Evolutionary conservation across 2,797 vertebrate genomes (phyloP).

Genomic region (Anabas testudineus): DNA sequence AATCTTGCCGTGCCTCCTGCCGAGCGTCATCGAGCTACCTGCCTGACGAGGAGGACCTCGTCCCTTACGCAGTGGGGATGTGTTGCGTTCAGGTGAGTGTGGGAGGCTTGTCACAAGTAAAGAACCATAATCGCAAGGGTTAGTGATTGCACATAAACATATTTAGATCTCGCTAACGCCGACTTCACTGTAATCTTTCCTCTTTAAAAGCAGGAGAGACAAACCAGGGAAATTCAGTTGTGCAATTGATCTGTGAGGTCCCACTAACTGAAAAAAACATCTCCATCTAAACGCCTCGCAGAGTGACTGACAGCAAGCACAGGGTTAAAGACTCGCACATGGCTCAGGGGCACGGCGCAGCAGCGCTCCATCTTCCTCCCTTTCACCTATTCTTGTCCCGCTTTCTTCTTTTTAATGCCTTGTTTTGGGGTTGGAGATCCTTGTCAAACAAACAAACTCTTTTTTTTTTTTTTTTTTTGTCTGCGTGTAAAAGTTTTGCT

Average conservation of each 20-base stretch:
- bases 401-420: constrained; percentile 62
- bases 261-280: constrained; percentile 4
- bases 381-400: constrained; percentile 57
- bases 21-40: constrained; percentile 50
- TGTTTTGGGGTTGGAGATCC: constrained; percentile 65
- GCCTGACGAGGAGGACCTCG: constrained; percentile 10
- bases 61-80: not conserved
- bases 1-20: constrained; percentile 50
- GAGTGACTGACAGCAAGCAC: constrained; percentile 30
- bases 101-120: constrained; percentile 15
- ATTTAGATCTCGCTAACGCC: not conserved
- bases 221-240: constrained; percentile 22
- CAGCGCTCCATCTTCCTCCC: constrained; percentile 30
- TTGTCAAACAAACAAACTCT: constrained; percentile 75
- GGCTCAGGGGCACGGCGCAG: constrained; percentile 49
- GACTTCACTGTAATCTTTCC: constrained; percentile 12
- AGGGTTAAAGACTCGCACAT: constrained; percentile 59
- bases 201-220: not conserved
- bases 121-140: constrained; percentile 29
- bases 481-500: constrained; percentile 65
- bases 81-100: constrained; percentile 28
- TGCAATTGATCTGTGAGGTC: constrained; percentile 28
- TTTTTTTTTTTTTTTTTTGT: constrained; percentile 79
- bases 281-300: constrained; percentile 14
- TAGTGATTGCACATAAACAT: not conserved